Base-by-base conservation (phyloP, 2,888 invertebrate genomes). In the Osedax frankpressi region DNA sequence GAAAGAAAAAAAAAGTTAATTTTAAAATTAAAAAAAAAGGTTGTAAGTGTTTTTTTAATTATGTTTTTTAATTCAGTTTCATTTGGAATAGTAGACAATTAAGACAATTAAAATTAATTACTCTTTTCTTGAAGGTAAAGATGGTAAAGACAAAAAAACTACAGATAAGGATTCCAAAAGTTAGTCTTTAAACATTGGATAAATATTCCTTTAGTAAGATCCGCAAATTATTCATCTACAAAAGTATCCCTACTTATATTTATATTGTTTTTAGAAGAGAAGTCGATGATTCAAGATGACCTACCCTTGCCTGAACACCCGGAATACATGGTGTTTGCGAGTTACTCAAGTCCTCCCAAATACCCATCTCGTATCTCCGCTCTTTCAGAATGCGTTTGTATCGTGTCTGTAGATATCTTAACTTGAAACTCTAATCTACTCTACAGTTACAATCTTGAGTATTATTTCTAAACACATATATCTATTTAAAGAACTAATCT, bases 291-390 rank as follows among this genome's bases (percentile, higher is more conserved):
- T 2, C 71, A 29, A 6, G 84, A 83, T 24, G 84, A 84, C 71
- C 71, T 75, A 2, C 76, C 79, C 2, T 65, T 81, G 0, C 82
- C 82, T 30, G 82, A 83, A 29, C 81, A 82, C 74, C 84, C 84
- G 0, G 83, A 84, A 73, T 78, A 84, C 63, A 80, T 83, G 30
- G 81, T 84, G 30, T 84, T 84, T 79, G 84, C 82, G 1, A 79
- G 81, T 3, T 84, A 82, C 77, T 77, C 79, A 74, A 81, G 81
- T 72, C 80, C 81, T 2, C 81, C 82, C 1, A 82, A 81, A 73
- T 80, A 81, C 73, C 83, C 83, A 2, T 78, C 80, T 62, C 80
- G 81, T 75, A 80, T 83, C 6, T 82, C 82, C 1, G 79, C 81
- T 6, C 79, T 84, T 26, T 80, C 81, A 60, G 83, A 84, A 79